Evolutionary conservation across 2,888 invertebrate genomes (phyloP).

Genomic region (Rhabditophanes sp.): DNA sequence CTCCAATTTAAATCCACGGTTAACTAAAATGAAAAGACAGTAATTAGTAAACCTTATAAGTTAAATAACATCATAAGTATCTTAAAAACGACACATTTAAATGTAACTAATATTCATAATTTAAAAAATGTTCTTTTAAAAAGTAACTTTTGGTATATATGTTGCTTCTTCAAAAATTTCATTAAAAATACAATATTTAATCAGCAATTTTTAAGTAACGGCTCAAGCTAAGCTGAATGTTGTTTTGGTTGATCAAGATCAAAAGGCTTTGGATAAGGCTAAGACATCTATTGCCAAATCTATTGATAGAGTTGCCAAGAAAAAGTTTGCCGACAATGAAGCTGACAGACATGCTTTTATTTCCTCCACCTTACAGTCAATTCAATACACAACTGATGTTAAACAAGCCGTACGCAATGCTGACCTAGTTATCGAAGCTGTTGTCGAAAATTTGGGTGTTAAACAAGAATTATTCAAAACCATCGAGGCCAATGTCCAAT

Average conservation of each 20-base stretch:
- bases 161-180: neutral
- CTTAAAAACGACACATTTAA: too few relatives aligned
- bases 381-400: conserved; percentile 52
- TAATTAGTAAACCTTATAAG: too few relatives aligned
- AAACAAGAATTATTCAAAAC: conserved; percentile 61
- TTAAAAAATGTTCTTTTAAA: conserved; percentile 1
- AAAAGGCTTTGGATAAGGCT: conserved; percentile 59
- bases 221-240: conserved; percentile 69
- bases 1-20: too few relatives aligned
- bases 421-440: conserved; percentile 69
- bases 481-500: conserved; percentile 6
- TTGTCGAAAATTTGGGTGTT: conserved; percentile 64
- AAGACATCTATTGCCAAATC: conserved; percentile 54
- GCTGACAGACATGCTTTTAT: conserved; percentile 20
- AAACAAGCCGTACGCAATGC: conserved; percentile 49
- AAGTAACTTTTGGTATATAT: neutral
- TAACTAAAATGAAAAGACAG: too few relatives aligned
- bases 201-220: conserved; percentile 54
- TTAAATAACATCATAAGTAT: too few relatives aligned
- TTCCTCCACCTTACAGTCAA: neutral
- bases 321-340: conserved; percentile 50
- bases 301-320: conserved; percentile 63
- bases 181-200: too few relatives aligned
- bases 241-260: conserved; percentile 61
- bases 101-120: too few relatives aligned